A percentile compares a stretch with the other conserved stretches of the same genome.
Evolutionary conservation across 53 echinoderm and acorn worm species (phyloP).

Genomic region (Patiria pectinifera): DNA sequence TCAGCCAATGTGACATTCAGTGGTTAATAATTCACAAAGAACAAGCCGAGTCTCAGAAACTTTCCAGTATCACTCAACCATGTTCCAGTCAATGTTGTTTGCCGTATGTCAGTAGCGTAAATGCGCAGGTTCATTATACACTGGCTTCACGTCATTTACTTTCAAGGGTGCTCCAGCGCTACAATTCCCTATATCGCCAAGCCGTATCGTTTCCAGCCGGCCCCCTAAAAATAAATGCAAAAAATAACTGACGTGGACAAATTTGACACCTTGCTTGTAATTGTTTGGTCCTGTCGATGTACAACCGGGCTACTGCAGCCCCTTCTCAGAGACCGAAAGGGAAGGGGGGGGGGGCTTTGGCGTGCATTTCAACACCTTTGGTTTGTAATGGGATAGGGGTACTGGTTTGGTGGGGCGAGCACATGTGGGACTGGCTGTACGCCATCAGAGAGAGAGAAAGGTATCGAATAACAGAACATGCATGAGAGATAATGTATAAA

Average conservation of each 20-base stretch:
- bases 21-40: neutral
- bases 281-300: constrained; percentile 18
- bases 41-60: neutral
- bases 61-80: neutral
- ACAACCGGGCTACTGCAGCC: neutral
- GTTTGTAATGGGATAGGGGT: constrained; percentile 38
- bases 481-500: neutral
- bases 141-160: neutral
- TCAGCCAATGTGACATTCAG: neutral
- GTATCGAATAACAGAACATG: neutral
- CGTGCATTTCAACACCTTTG: constrained; percentile 27
- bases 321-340: neutral
- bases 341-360: neutral
- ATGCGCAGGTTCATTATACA: constrained; percentile 16
- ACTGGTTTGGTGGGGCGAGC: neutral
- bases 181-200: neutral
- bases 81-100: constrained; percentile 11
- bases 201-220: constrained; percentile 16
- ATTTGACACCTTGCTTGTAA: constrained; percentile 27
- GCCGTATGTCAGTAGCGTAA: constrained; percentile 5
- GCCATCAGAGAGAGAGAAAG: neutral
- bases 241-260: constrained; percentile 9
- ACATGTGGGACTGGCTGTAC: neutral
- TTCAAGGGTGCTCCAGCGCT: neutral
- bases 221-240: neutral